Conservation (phyloP, 2,113 vertebrate genomes). For the Lamprotornis superbus region DNA sequence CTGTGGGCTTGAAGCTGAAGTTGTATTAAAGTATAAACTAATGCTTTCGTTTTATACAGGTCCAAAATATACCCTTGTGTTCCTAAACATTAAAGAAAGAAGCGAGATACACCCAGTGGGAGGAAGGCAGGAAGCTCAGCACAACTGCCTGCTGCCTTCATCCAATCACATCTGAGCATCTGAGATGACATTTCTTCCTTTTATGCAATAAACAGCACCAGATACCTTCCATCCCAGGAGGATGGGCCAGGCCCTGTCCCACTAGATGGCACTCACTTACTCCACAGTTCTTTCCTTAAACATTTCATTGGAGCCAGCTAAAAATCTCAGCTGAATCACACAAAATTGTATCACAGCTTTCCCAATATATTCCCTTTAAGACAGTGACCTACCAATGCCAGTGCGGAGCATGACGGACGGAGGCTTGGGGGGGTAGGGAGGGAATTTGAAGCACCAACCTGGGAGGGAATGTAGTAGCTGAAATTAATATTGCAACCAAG, state of each 20-base stretch:
- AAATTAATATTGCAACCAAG: constrained; percentile 63
- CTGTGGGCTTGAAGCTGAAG: background rate
- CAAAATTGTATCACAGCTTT: constrained; percentile 49
- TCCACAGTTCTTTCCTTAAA: background rate
- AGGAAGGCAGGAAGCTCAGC: constrained; percentile 42
- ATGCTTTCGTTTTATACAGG: background rate
- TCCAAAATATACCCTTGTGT: background rate
- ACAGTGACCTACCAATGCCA: constrained; percentile 53
- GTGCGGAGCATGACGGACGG: constrained; percentile 55
- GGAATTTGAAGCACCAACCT: constrained; percentile 66
- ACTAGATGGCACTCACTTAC: constrained; percentile 73
- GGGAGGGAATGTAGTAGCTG: constrained; percentile 59
- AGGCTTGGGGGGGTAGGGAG: constrained; percentile 62
- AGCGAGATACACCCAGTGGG: background rate
- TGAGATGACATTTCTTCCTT: constrained; percentile 68
- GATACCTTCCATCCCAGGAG: constrained; percentile 46
- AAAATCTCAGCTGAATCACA: constrained; percentile 37
- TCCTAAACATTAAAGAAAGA: constrained; percentile 10
- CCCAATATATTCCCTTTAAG: constrained; percentile 51
- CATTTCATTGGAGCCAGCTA: constrained; percentile 27
- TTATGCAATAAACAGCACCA: constrained; percentile 58
- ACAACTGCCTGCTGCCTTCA: constrained; percentile 15
- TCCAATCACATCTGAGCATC: constrained; percentile 10
- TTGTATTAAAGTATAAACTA: background rate
- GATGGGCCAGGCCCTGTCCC: constrained; percentile 38